Conservation (phyloP, 2,113 vertebrate species). For the Rhinolophus sinicus region DNA sequence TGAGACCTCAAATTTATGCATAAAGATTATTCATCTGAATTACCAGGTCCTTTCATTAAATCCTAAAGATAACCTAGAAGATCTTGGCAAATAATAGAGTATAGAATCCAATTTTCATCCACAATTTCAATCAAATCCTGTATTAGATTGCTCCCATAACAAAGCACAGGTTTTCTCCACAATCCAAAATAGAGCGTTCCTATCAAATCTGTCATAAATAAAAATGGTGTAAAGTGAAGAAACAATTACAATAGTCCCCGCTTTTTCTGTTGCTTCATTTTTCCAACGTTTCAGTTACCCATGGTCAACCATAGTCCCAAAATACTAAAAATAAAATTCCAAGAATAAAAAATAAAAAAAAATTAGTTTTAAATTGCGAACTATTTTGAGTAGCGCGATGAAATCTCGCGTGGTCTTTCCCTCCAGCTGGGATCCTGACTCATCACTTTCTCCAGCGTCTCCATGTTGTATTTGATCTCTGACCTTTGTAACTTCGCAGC, state of each 20-base stretch:
- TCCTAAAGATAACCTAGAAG: background rate
- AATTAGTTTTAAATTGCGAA: background rate
- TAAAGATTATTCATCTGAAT: background rate
- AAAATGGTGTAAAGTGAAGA: background rate
- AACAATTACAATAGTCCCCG: no score
- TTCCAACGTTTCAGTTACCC: background rate
- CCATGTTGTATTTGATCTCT: fast-evolving
- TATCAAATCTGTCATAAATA: background rate
- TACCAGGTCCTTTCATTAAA: background rate
- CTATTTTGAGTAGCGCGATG: background rate
- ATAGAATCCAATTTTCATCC: background rate
- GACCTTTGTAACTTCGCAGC: background rate
- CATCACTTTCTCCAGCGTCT: background rate
- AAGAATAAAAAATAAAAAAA: background rate
- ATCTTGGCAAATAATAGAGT: background rate
- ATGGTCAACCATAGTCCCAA: background rate
- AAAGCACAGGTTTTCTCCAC: background rate
- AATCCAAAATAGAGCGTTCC: background rate
- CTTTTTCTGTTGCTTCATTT: background rate
- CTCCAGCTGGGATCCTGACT: no score
- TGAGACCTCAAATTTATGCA: background rate
- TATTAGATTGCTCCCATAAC: background rate
- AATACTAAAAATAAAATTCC: background rate
- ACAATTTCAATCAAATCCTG: background rate
- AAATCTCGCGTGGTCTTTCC: background rate